These are phyloP conservation scores for Lepeophtheirus nordmannii DNA, from an alignment of 2,888 invertebrate genomes.

Conservation along the genomic window DNA sequence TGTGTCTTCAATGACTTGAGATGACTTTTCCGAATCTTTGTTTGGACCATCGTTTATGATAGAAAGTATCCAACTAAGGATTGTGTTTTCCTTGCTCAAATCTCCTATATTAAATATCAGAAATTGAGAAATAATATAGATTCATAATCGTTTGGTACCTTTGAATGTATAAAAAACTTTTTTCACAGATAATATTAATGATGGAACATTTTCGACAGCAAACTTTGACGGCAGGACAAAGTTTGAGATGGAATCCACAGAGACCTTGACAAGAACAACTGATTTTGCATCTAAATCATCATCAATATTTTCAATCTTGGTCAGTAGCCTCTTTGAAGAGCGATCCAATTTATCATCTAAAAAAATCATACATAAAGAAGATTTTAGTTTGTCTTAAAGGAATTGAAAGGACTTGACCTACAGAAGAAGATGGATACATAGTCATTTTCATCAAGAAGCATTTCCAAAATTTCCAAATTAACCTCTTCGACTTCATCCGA, in stretches of 20 bases:
- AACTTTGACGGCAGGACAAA: background rate
- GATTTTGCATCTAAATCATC: slow-evolving; percentile 81
- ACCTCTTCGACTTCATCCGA: slow-evolving; percentile 83
- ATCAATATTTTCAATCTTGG: slow-evolving; percentile 78
- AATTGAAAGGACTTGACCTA: slow-evolving; percentile 43
- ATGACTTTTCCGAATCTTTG: background rate
- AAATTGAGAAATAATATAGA: background rate
- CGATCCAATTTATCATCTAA: slow-evolving; percentile 44
- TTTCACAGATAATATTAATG: background rate
- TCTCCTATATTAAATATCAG: background rate
- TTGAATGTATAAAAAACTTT: background rate
- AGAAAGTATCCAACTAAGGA: background rate
- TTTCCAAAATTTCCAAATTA: slow-evolving; percentile 73
- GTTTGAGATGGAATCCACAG: slow-evolving; percentile 40
- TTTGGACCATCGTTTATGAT: background rate
- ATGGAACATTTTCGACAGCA: background rate
- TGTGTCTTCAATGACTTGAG: background rate
- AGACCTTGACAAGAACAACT: slow-evolving; percentile 79
- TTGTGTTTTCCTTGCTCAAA: background rate
- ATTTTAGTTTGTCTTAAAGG: background rate
- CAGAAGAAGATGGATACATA: slow-evolving; percentile 84
- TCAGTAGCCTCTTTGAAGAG: slow-evolving; percentile 68
- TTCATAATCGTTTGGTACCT: background rate
- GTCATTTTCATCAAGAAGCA: slow-evolving; percentile 68
- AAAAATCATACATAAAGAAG: background rate